Conservation (phyloP, 2,888 invertebrate species). For the Philhelius pedissequus region DNA sequence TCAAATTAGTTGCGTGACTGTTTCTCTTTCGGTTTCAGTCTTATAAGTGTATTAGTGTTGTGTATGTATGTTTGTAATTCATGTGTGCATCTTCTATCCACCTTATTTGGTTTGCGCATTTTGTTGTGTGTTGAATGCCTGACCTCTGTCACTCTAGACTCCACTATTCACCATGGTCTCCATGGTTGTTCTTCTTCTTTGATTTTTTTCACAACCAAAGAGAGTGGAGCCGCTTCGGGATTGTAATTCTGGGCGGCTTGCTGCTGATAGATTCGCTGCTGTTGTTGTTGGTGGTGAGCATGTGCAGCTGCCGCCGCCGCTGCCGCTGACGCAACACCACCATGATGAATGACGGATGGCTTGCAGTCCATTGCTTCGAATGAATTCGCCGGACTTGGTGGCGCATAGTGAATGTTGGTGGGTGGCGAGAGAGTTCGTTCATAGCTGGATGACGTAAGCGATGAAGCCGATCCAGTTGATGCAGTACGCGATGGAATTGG, state of each 20-base stretch:
- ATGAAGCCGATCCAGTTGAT: constrained; percentile 85
- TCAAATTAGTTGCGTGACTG: constrained; percentile 51
- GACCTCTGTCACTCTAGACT: constrained; percentile 22
- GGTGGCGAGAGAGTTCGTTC: constrained; percentile 79
- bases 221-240: constrained; percentile 80
- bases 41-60: constrained; percentile 50
- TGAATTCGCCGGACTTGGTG: constrained; percentile 80
- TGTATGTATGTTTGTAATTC: neutral
- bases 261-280: constrained; percentile 20
- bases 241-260: constrained; percentile 40
- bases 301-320: constrained; percentile 74
- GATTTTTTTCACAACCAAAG: constrained; percentile 86
- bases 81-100: constrained; percentile 40
- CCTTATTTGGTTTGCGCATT: constrained; percentile 46
- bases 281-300: constrained; percentile 74
- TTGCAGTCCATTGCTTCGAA: constrained; percentile 79
- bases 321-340: constrained; percentile 75
- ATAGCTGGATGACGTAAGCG: constrained; percentile 80
- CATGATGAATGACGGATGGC: constrained; percentile 80
- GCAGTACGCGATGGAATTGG: constrained; percentile 88
- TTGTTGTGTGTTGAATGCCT: constrained; percentile 12
- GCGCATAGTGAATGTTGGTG: constrained; percentile 80
- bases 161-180: constrained; percentile 85
- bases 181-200: constrained; percentile 87
- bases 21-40: constrained; percentile 61